These are phyloP conservation scores for Samia ricini DNA, from an alignment of 1,140 invertebrate species.

Conservation along the genomic window DNA sequence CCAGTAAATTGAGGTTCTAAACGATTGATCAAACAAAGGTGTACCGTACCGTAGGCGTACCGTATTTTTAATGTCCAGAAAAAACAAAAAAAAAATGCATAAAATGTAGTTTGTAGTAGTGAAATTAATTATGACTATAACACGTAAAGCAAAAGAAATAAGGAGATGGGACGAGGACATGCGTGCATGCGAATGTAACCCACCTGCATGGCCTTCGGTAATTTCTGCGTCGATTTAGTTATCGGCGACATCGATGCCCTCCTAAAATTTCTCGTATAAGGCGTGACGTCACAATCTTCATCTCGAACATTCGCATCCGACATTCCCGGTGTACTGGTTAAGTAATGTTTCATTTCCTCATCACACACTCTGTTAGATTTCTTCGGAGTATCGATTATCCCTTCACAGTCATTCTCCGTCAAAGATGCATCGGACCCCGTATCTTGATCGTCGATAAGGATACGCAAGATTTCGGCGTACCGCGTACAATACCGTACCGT, in stretches of 20 bases:
- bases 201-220: constrained; percentile 93
- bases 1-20: too few species aligned
- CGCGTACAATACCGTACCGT: constrained; percentile 37
- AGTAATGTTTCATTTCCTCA: constrained; percentile 50
- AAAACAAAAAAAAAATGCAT: too few species aligned
- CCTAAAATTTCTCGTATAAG: constrained; percentile 72
- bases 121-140: background rate
- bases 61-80: too few species aligned
- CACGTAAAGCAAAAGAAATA: constrained; percentile 19
- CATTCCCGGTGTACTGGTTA: constrained; percentile 79
- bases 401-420: constrained; percentile 21
- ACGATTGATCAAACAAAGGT: too few species aligned
- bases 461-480: constrained; percentile 61
- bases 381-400: constrained; percentile 46
- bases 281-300: constrained; percentile 63
- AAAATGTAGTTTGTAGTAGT: too few species aligned
- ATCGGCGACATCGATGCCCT: constrained; percentile 91
- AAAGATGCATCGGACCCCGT: constrained; percentile 42
- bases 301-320: constrained; percentile 43
- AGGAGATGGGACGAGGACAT: constrained; percentile 32
- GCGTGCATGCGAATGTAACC: constrained; percentile 33
- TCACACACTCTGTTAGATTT: constrained; percentile 32
- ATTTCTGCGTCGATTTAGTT: constrained; percentile 89
- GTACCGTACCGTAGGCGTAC: too few species aligned
- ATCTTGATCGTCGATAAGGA: constrained; percentile 62